Conservation (phyloP, 2,888 invertebrate species). For the Pammene fasciana region DNA sequence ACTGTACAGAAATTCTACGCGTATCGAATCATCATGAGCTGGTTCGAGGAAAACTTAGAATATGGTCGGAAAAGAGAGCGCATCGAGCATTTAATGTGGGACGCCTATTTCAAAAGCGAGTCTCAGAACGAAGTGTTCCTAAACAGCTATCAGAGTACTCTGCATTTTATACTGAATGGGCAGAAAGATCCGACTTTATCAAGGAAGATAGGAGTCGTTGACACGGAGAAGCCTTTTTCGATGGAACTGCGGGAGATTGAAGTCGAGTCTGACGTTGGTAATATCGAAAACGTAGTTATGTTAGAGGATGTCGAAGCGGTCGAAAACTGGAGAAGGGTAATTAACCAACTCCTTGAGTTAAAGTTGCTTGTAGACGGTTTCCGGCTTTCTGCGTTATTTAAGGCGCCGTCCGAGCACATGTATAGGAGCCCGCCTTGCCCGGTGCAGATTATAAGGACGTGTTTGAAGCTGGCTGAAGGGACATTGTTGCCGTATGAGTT, state of each 20-base stretch:
- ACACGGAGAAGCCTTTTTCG: slow-evolving; percentile 68
- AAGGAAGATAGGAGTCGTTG: slow-evolving; percentile 59
- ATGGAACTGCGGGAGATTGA: slow-evolving; percentile 72
- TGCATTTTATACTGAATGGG: slow-evolving; percentile 67
- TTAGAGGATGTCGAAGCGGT: slow-evolving; percentile 71
- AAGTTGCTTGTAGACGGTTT: slow-evolving; percentile 85
- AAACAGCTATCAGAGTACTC: slow-evolving; percentile 65
- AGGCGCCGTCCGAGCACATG: slow-evolving; percentile 70
- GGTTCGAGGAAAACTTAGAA: slow-evolving; percentile 74
- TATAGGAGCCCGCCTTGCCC: slow-evolving; percentile 70
- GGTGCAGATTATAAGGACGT: slow-evolving; percentile 84
- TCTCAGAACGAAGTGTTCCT: slow-evolving; percentile 59
- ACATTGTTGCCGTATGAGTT: slow-evolving; percentile 85
- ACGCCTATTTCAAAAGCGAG: slow-evolving; percentile 67
- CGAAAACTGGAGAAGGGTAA: slow-evolving; percentile 74
- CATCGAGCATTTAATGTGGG: slow-evolving; percentile 79
- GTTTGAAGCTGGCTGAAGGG: slow-evolving; percentile 86
- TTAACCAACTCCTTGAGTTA: slow-evolving; percentile 81
- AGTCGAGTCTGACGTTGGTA: slow-evolving; percentile 73
- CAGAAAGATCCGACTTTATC: slow-evolving; percentile 67
- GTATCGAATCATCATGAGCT: slow-evolving; percentile 75
- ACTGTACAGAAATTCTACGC: slow-evolving; percentile 79
- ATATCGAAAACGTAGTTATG: slow-evolving; percentile 67
- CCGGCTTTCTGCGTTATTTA: slow-evolving; percentile 82
- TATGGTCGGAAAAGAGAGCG: slow-evolving; percentile 69